These are phyloP conservation scores for Drosophila bifasciata DNA, from an alignment of 1,140 invertebrate species.

Conservation along the genomic window DNA sequence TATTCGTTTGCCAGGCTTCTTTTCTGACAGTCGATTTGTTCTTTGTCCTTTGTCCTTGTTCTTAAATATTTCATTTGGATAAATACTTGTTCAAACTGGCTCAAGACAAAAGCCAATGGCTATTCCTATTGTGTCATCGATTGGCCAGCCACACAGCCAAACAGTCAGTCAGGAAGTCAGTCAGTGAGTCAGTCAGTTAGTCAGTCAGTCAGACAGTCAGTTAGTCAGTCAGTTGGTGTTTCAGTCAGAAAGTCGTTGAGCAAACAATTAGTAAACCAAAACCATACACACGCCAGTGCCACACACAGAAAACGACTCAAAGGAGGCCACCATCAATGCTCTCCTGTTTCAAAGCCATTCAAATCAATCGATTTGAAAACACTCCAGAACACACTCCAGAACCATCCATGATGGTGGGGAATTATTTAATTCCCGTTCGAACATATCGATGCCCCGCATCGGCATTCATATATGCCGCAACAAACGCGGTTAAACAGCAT, in stretches of 20 bases:
- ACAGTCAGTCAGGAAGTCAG: conserved; percentile 2
- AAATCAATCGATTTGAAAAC: conserved; percentile 58
- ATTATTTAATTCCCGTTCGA: conserved; percentile 59
- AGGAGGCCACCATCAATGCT: conserved; percentile 16
- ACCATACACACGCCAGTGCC: conserved; percentile 52
- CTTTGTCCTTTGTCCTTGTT: conserved; percentile 16
- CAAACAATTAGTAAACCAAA: conserved; percentile 75
- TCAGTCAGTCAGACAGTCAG: neutral
- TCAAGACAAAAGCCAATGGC: conserved; percentile 46
- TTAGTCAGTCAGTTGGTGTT: conserved; percentile 2
- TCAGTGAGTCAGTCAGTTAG: conserved; percentile 5
- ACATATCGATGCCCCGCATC: conserved; percentile 52
- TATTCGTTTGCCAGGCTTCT: conserved; percentile 51
- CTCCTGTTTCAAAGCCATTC: conserved; percentile 61
- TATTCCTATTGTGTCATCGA: conserved; percentile 19
- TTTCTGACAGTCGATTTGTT: conserved; percentile 18
- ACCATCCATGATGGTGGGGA: conserved; percentile 33
- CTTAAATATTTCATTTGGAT: conserved; percentile 41
- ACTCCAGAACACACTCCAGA: conserved; percentile 28
- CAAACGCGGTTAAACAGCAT: conserved; percentile 34
- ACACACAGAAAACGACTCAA: neutral
- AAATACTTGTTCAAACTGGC: conserved; percentile 38
- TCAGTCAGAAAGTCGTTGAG: too few species aligned
- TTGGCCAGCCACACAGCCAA: conserved; percentile 1
- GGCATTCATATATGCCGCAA: conserved; percentile 43